Base-by-base conservation (phyloP, 2,888 invertebrate genomes). In the Orthonevra nobilis region DNA sequence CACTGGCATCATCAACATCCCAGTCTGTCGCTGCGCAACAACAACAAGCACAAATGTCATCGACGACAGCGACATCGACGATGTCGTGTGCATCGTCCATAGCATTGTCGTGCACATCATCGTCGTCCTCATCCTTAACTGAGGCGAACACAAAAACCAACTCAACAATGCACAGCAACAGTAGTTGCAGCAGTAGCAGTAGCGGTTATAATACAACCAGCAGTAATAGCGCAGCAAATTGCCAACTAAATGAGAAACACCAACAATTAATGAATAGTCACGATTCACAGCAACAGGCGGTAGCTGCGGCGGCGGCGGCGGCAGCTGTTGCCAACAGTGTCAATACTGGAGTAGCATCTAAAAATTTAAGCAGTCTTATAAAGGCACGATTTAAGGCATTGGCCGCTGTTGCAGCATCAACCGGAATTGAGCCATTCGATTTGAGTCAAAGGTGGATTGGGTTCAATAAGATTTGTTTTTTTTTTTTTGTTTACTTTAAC, bases 351-450 rank as follows among this genome's bases (percentile, higher is more conserved):
- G 20, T 74, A 46, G 64, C 81, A 23, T 50, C 83, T 32, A 73
- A 77, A 34, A 75, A 81, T 15, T 52, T 81, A 17, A 82, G 81
- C 56, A 79, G 82, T 44, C 68, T 82, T 12, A 75, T 82, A 28
- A 82, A 83, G 46, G 82, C 83, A 32, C 75, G 83, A 54, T 81
- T 82, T 58, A 77, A 84, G 42, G 83, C 83, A 30, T 54, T 82
- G 7, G 82, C 83, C 34, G 81, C 64, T 3, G 81, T 73, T 2
- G 83, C 82, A 64, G 81, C 73, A n/a, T 81, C 81, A 26, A 81
- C 81, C 42, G 72, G 81, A 52, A 75, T 74, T 48, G 83, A 83
- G 64, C 83, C 83, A 6, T 83, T 82, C 74, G 83, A 83, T 72
- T 73, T 83, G 15, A 83, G 81, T 61, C 83, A 83, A 82, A 83